A percentile compares a stretch with the other conserved stretches of the same genome.
These are phyloP conservation scores for Anarrhichthys ocellatus DNA, from an alignment of 2,113 vertebrate species.

Conservation along the genomic window DNA sequence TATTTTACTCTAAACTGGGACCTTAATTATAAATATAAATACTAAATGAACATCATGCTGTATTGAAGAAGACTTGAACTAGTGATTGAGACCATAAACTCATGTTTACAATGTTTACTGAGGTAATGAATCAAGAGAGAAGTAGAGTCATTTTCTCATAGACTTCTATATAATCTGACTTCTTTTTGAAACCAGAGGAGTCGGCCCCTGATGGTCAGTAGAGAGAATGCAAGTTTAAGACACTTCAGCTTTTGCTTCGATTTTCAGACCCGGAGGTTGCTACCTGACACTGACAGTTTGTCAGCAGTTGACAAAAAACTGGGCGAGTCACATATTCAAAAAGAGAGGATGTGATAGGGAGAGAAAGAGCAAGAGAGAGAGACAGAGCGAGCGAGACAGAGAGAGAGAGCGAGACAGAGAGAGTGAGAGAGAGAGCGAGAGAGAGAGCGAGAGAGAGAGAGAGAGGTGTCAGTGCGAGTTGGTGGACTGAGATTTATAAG, in stretches of 20 bases:
- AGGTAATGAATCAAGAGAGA: background rate
- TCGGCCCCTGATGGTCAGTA: no score
- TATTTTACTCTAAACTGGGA: background rate
- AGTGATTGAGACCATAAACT: background rate
- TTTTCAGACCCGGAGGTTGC: no score
- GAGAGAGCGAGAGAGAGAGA: background rate
- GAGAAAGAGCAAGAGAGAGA: no score
- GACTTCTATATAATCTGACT: background rate
- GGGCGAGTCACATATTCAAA: background rate
- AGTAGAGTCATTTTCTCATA: background rate
- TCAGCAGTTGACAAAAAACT: no score
- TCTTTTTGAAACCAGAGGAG: no score
- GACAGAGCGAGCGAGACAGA: no score
- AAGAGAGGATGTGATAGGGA: no score
- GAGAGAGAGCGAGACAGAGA: no score
- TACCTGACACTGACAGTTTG: no score
- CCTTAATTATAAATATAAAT: background rate
- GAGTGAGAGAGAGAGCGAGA: no score
- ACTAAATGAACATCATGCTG: background rate
- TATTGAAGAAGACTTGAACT: background rate
- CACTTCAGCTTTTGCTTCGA: no score
- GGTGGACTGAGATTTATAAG: constrained; percentile 24
- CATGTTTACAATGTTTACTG: background rate
- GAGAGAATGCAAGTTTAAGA: no score
- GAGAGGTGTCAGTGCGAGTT: background rate